Evolutionary conservation across 2,797 vertebrate genomes (phyloP).

Genomic region (Anniella stebbinsi): DNA sequence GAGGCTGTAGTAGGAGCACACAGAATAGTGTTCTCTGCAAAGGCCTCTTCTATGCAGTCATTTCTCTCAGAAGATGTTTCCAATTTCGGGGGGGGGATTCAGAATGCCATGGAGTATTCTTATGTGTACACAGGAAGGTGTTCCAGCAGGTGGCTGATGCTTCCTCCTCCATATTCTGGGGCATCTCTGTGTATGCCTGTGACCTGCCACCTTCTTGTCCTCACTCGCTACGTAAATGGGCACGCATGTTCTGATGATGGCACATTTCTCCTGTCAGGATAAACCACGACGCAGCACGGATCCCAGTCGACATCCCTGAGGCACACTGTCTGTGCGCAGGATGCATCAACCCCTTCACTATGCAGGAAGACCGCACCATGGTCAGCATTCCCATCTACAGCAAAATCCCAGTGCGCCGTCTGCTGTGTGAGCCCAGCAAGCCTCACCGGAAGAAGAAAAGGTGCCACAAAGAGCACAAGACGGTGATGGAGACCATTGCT

Average conservation of each 20-base stretch:
- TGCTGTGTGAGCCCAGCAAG: slow-evolving; percentile 76
- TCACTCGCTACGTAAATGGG: neutral
- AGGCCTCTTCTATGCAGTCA: neutral
- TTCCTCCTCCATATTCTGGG: neutral
- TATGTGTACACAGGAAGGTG: neutral
- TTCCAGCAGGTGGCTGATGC: neutral
- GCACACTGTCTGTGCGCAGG: slow-evolving; percentile 84
- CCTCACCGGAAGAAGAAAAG: slow-evolving; percentile 58
- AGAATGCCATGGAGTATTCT: neutral
- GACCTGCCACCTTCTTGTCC: neutral
- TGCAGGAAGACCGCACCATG: slow-evolving; percentile 89
- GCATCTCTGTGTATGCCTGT: neutral
- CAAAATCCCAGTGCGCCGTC: slow-evolving; percentile 84
- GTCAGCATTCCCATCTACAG: slow-evolving; percentile 88
- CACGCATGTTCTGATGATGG: neutral
- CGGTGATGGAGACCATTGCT: slow-evolving; percentile 87
- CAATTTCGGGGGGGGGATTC: neutral
- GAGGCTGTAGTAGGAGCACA: neutral
- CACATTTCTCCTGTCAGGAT: slow-evolving; percentile 75
- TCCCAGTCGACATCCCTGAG: slow-evolving; percentile 84
- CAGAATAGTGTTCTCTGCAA: neutral
- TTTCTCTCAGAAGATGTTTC: neutral
- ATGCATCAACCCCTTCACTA: slow-evolving; percentile 89
- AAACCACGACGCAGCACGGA: slow-evolving; percentile 83
- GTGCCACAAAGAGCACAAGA: slow-evolving; percentile 76